Percentiles rank a stretch among this genome's conserved stretches.
These are phyloP conservation scores for roundworm (Caenorhabditis elegans) DNA, from an alignment of 1,140 invertebrate species.

Conservation along the genomic window WBcel235 BX284604.4:12744001-12744500, in stretches of 20 bases:
- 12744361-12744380: slow-evolving; percentile 12
- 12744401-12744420: background rate
- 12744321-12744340: background rate
- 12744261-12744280: background rate
- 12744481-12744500: no score
- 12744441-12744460: background rate
- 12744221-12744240: background rate
- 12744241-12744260: slow-evolving; percentile 22
- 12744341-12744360: background rate
- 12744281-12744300: slow-evolving; percentile 21
- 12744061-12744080: no score
- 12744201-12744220: background rate
- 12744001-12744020: background rate
- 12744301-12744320: background rate
- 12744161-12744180: background rate
- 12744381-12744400: background rate
- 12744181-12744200: background rate
- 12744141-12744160: no score
- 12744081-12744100: no score
- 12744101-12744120: no score
- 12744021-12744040: background rate
- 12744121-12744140: no score
- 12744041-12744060: background rate
- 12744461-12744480: no score
- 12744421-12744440: slow-evolving; percentile 10